These are phyloP conservation scores for Agonum fuliginosum DNA, from an alignment of 2,888 invertebrate genomes.

Conservation along the genomic window DNA sequence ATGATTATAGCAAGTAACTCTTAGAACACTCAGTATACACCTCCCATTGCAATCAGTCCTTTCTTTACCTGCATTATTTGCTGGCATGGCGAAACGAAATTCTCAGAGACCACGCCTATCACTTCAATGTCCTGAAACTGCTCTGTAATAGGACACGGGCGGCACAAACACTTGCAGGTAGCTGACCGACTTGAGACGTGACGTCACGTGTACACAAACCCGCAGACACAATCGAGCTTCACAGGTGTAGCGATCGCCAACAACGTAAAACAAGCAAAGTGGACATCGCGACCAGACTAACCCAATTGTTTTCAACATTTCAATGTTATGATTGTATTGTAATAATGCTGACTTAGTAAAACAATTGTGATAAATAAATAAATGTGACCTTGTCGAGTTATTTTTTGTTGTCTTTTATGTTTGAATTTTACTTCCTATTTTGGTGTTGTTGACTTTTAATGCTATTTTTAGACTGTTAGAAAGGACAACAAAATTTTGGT, in stretches of 20 bases:
- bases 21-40: too few species aligned
- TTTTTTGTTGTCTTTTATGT: not conserved
- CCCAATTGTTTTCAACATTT: not conserved
- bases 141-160: constrained; percentile 24
- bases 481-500: too few species aligned
- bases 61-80: constrained; percentile 34
- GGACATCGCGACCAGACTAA: not conserved
- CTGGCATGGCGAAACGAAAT: constrained; percentile 22
- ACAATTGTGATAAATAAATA: constrained; percentile 15
- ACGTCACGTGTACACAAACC: not conserved
- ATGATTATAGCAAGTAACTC: too few species aligned
- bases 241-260: not conserved
- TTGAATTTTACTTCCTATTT: not conserved
- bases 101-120: constrained; percentile 25
- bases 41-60: too few species aligned
- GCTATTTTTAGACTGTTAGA: too few species aligned
- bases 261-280: too few species aligned
- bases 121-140: not conserved
- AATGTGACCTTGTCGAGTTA: not conserved
- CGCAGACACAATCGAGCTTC: not conserved
- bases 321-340: constrained; percentile 18
- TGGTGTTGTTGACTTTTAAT: not conserved
- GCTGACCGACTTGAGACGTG: not conserved
- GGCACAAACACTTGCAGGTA: constrained; percentile 22
- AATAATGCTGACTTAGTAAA: not conserved